phyloP scores from a whole-genome alignment of 2,113 vertebrate genomes.

The Etheostoma spectabile region DNA sequence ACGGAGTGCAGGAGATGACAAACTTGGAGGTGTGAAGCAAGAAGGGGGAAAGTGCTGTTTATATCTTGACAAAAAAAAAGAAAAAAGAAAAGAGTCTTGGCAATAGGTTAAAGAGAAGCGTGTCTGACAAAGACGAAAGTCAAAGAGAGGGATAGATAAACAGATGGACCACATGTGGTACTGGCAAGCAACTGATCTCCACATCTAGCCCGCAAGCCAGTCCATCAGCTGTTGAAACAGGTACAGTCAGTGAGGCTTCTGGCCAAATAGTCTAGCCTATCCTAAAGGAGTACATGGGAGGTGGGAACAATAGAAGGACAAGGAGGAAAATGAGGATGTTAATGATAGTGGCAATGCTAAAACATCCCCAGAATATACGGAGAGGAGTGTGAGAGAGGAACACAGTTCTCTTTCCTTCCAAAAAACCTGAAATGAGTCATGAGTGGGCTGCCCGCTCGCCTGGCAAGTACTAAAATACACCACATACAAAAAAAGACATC shows the following conservation, averaged over 20 bases:
- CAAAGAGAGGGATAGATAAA: conserved; percentile 56
- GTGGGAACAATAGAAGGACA: neutral
- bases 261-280: conserved; percentile 33
- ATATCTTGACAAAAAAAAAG: conserved; percentile 30
- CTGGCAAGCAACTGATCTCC: conserved; percentile 62
- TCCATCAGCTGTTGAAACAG: conserved; percentile 68
- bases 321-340: neutral
- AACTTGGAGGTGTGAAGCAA: conserved; percentile 59
- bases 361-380: conserved; percentile 3
- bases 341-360: neutral
- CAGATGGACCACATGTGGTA: conserved; percentile 69
- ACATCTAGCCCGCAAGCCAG: conserved; percentile 61
- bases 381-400: conserved; percentile 42
- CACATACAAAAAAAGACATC: conserved; percentile 58
- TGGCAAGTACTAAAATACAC: conserved; percentile 79
- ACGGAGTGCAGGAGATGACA: conserved; percentile 52
- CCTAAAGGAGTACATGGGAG: conserved; percentile 47
- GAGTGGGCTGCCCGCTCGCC: conserved; percentile 79
- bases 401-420: conserved; percentile 71
- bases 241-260: conserved; percentile 51
- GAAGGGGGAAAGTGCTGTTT: conserved; percentile 24
- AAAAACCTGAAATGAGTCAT: conserved; percentile 78
- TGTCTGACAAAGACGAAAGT: conserved; percentile 37
- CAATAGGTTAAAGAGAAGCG: conserved; percentile 31
- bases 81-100: conserved; percentile 21